These are phyloP conservation scores for Drosophila athabasca DNA, from an alignment of 1,140 invertebrate genomes.

Conservation along the genomic window DNA sequence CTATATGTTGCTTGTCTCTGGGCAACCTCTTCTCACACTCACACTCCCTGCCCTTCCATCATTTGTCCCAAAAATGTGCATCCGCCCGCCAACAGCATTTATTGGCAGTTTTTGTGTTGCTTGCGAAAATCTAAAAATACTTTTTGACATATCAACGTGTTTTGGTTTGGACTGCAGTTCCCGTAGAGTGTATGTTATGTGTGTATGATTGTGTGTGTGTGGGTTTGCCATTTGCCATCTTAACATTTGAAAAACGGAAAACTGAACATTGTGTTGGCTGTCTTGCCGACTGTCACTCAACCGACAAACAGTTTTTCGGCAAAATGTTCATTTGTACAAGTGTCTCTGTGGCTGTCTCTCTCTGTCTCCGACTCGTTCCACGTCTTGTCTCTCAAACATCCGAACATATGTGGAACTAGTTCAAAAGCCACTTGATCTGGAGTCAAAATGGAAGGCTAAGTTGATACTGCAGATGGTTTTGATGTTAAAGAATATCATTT, in stretches of 20 bases:
- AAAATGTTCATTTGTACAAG: slow-evolving; percentile 73
- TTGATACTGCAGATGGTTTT: no score
- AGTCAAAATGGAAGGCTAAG: neutral
- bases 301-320: slow-evolving; percentile 58
- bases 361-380: slow-evolving; percentile 31
- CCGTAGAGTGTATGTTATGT: slow-evolving; percentile 24
- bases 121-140: slow-evolving; percentile 71
- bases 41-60: slow-evolving; percentile 38
- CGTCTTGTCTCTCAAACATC: slow-evolving; percentile 2
- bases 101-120: slow-evolving; percentile 76
- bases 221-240: slow-evolving; percentile 66
- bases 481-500: no score
- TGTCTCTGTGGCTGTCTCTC: slow-evolving; percentile 36
- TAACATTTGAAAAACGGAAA: slow-evolving; percentile 73
- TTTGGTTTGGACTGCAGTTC: slow-evolving; percentile 63
- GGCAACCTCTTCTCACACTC: slow-evolving; percentile 17
- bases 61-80: slow-evolving; percentile 72
- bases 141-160: slow-evolving; percentile 75
- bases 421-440: neutral
- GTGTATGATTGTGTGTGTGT: slow-evolving; percentile 24
- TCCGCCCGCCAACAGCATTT: slow-evolving; percentile 69
- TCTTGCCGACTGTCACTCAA: slow-evolving; percentile 78
- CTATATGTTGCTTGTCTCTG: slow-evolving; percentile 54
- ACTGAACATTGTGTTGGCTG: slow-evolving; percentile 79
- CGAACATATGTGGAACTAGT: no score